These are phyloP conservation scores for Smithornis capensis DNA, from an alignment of 2,113 vertebrate genomes.

Conservation along the genomic window DNA sequence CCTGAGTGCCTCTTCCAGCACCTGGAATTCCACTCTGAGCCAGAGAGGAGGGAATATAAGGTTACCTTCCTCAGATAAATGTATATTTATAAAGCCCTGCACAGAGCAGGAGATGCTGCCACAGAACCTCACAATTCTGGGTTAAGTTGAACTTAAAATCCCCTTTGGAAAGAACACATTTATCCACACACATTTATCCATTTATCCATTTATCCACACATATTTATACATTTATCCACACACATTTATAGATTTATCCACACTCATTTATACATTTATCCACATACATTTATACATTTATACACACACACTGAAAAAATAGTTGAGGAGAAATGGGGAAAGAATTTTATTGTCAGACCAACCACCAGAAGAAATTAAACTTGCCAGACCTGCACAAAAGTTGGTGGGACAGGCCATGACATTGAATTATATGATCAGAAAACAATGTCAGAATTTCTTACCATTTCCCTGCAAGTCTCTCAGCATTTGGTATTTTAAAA, in stretches of 20 bases:
- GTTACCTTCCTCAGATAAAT: not conserved
- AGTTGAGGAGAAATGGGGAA: not conserved
- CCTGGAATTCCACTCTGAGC: not conserved
- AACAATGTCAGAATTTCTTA: not conserved
- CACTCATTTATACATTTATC: no score
- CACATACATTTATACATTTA: no score
- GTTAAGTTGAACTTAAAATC: not conserved
- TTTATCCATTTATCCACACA: no score
- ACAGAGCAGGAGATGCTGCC: not conserved
- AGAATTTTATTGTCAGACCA: not conserved
- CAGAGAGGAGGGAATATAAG: not conserved
- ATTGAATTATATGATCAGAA: not conserved
- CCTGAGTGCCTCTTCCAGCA: not conserved
- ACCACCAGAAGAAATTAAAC: not conserved
- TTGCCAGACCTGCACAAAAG: not conserved
- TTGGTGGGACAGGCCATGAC: accelerated
- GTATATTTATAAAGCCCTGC: not conserved
- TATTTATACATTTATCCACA: no score
- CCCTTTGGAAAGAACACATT: not conserved
- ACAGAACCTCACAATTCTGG: not conserved
- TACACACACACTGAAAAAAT: accelerated
- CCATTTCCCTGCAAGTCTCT: not conserved
- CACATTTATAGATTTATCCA: not conserved
- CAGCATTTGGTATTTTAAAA: not conserved
- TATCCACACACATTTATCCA: not conserved